These are phyloP conservation scores for Rhincodon typus DNA, from an alignment of 2,797 vertebrate species.

Conservation along the genomic window DNA sequence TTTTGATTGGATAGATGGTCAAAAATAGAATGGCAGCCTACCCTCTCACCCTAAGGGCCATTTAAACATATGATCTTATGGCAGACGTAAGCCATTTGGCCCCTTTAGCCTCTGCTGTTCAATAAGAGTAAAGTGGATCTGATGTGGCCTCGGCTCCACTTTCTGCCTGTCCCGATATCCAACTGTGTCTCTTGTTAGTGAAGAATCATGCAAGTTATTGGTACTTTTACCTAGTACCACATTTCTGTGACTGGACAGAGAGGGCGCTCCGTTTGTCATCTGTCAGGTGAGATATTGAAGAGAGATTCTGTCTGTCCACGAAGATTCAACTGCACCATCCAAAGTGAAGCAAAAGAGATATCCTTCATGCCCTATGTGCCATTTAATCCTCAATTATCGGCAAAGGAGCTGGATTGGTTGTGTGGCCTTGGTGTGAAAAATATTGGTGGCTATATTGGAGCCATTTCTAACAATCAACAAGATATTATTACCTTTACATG, in stretches of 20 bases:
- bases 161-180: too few species aligned
- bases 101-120: too few species aligned
- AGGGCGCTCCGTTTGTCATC: neutral
- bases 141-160: too few species aligned
- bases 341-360: neutral
- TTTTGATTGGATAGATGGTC: neutral
- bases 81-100: too few species aligned
- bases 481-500: neutral
- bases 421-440: neutral
- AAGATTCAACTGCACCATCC: neutral
- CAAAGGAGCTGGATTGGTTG: neutral
- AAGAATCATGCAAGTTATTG: too few species aligned
- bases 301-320: neutral
- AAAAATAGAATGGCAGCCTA: neutral
- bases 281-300: neutral
- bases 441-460: neutral
- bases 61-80: too few species aligned
- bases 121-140: too few species aligned
- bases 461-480: neutral
- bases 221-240: too few species aligned
- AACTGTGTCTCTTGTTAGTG: too few species aligned
- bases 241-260: neutral
- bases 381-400: neutral
- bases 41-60: neutral
- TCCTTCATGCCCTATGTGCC: neutral